phyloP scores from a whole-genome alignment of 2,113 vertebrate genomes.

The Thunnus thynnus region DNA sequence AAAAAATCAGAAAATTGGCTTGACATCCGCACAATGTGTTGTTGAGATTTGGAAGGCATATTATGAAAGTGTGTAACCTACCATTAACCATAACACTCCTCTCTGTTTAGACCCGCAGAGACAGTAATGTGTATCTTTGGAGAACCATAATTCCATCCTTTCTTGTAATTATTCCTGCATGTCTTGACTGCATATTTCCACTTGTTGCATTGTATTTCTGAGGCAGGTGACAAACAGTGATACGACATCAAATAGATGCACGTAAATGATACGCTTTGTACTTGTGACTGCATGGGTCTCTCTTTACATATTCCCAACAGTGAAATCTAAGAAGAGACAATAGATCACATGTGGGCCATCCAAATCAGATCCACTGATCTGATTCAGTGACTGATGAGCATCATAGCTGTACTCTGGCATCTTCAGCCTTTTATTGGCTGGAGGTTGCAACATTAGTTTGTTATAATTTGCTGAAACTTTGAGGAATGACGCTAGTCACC shows the following conservation, averaged over 20 bases:
- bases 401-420: not conserved
- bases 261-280: not conserved
- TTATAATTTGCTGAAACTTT: not conserved
- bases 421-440: not conserved
- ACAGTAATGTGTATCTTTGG: not conserved
- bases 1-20: no score
- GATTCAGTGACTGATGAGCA: not conserved
- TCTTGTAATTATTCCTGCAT: not conserved
- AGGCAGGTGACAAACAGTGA: no score
- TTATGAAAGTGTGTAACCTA: no score
- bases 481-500: not conserved
- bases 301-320: not conserved
- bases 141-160: not conserved
- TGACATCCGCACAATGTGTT: no score
- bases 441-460: not conserved
- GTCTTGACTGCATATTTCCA: not conserved
- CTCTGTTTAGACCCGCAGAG: not conserved
- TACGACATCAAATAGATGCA: not conserved
- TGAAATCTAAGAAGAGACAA: not conserved
- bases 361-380: not conserved
- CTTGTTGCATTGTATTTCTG: not conserved
- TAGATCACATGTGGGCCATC: not conserved
- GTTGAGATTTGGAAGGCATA: no score
- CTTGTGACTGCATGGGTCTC: not conserved
- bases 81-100: not conserved